Evolutionary conservation across 2,113 vertebrate species (phyloP), one percentile per base, ranked within the genome.

Genomic region (Peucedramus taeniatus): DNA sequence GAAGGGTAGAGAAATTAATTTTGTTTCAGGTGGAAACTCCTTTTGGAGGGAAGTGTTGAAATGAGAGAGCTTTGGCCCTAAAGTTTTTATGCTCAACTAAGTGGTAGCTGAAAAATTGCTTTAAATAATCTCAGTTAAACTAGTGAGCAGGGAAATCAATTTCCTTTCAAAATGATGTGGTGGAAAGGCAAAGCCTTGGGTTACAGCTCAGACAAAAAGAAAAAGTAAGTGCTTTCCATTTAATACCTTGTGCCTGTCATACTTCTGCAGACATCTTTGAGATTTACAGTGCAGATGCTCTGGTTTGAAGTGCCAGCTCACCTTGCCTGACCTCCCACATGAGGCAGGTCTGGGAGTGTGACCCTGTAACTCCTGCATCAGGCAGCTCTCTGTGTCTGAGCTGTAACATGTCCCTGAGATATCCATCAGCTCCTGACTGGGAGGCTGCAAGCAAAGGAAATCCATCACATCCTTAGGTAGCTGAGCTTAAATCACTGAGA

Each of bases 401-500:
- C 88, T 70, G 1, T 10, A 26, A 28, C 84, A 30, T 3, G 23
- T 47, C 70, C 53, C 82, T 40, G 18, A 94, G 94, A 93, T 75
- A 86, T 44, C 83, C 64, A 94, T 80, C 96, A 88, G 68, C 79
- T 64, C 82, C 53, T 63, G 70, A 2, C 89, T 82, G 70, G 60
- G 39, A n/a, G 78, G 49, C 86, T 88, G 84, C 78, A 42, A 51
- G 61, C 51, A 66, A 4, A 83, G 82, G 78, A 91, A 95, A 95
- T 93, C 95, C 90, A 77, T 94, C 93, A 66, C 75, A 47, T 68
- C 87, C 93, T 60, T 6, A 83, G 93, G 93, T 93, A 93, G 92
- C 92, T 30, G 90, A 7, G 93, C 33, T 91, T 96, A 96, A 96
- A 95, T 95, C 94, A 96, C 92, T 11, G 19, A 94, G 95, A 97